These are phyloP conservation scores for Athetis lepigone DNA, from an alignment of 2,888 invertebrate genomes.

Conservation along the genomic window DNA sequence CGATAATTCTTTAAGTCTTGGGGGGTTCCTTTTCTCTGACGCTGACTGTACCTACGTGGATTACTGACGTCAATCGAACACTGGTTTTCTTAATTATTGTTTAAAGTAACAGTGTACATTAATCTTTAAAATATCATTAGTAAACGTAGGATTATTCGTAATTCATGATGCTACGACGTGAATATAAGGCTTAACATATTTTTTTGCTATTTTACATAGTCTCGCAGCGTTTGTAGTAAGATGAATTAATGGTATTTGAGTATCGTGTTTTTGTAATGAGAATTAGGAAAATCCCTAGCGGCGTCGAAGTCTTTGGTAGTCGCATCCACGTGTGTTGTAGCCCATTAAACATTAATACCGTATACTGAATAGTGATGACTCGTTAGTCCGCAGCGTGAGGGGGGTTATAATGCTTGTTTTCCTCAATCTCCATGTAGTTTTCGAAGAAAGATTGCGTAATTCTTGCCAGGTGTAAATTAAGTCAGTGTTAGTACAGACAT, in stretches of 20 bases:
- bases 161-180: conserved; percentile 11
- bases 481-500: neutral
- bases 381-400: conserved; percentile 23
- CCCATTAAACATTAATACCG: conserved; percentile 38
- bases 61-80: conserved; percentile 49
- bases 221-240: conserved; percentile 12
- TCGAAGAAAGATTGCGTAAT: conserved; percentile 36
- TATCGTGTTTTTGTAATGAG: conserved; percentile 31
- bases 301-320: conserved; percentile 14
- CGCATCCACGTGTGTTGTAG: conserved; percentile 22
- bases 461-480: conserved; percentile 13
- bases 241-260: conserved; percentile 35
- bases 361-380: conserved; percentile 36
- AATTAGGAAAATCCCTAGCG: conserved; percentile 50
- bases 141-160: conserved; percentile 41
- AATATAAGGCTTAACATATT: conserved; percentile 44
- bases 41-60: conserved; percentile 3
- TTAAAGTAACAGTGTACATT: conserved; percentile 29
- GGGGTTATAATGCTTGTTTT: conserved; percentile 36
- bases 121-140: conserved; percentile 43
- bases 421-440: conserved; percentile 18
- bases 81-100: conserved; percentile 34
- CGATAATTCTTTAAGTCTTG: no score
- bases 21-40: no score
- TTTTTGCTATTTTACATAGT: conserved; percentile 16